Evolutionary conservation across 2,113 vertebrate species (phyloP), one percentile per base, ranked within the genome.

Genomic region (Anoplopoma fimbria): DNA sequence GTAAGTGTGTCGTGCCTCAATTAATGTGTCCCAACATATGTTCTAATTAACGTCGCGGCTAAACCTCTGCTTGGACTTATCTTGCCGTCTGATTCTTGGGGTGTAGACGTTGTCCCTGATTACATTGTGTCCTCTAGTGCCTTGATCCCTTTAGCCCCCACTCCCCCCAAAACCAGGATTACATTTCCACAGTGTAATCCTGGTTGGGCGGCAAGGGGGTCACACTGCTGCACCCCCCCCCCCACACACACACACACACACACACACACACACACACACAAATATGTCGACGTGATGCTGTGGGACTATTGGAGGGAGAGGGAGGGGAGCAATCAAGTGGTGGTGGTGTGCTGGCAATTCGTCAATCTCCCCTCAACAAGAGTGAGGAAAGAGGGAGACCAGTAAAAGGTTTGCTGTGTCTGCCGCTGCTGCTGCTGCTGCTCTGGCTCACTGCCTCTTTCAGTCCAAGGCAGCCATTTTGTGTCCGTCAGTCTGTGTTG

Each of bases 381-480:
- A 57, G 51, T 64, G 80, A 75, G 73, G 58, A 29, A 5, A 67
- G 65, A 69, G 36, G 62, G 73, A 69, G 76, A 67, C 6, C 17
- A 9, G 67, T 57, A 34, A 79, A 79, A 83, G 86, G 67, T 75
- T 87, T 79, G 60, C 82, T 63, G 15, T 78, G 82, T 83, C 34
- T 47, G 71, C 73, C 31, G 70, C 79, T 15, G 75, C 83, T 76
- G 81, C 58, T 69, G 75, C 47, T 57, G 82, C 87, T 75, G 73
- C 89, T 88, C 82, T 62, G 78, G 79, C 79, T 87, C 88, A 58
- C 77, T 89, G 79, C 87, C 73, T 88, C 86, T 79, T 78, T 83
- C 75, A 88, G 75, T 73, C 82, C 75, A 51, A 82, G 68, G 90
- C 90, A 85, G 91, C 89, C 92, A 94, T 91, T 93, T 94, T 94